These are phyloP conservation scores for Diogma glabrata DNA, from an alignment of 2,888 invertebrate genomes.

Conservation along the genomic window DNA sequence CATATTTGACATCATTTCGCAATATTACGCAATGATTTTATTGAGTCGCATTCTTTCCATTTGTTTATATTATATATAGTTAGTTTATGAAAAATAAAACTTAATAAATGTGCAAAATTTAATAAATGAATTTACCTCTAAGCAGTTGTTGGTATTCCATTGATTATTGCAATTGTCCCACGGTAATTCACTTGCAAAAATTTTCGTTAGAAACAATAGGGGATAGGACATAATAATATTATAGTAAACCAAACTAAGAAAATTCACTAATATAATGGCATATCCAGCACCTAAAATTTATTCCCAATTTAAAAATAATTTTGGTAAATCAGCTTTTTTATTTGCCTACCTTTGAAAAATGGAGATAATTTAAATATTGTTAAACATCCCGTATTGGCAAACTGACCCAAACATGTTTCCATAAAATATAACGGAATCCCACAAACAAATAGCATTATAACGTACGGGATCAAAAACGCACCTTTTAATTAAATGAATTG, in stretches of 20 bases:
- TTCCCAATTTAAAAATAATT: too few relatives aligned
- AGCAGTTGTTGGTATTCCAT: constrained; percentile 73
- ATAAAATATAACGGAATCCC: constrained; percentile 81
- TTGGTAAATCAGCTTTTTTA: too few relatives aligned
- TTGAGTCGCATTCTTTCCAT: too few relatives aligned
- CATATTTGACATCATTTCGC: too few relatives aligned
- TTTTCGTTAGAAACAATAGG: constrained; percentile 61
- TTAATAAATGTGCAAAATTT: too few relatives aligned
- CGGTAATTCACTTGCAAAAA: constrained; percentile 53
- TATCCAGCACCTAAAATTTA: constrained; percentile 72
- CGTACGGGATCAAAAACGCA: constrained; percentile 79
- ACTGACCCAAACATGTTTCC: constrained; percentile 79
- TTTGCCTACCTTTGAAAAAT: constrained; percentile 73
- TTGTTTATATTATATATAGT: too few relatives aligned
- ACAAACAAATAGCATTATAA: constrained; percentile 66
- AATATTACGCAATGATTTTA: too few relatives aligned
- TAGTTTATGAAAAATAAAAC: too few relatives aligned
- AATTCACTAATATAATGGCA: constrained; percentile 67
- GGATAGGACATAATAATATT: constrained; percentile 79
- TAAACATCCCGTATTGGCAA: constrained; percentile 69
- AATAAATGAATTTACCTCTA: too few relatives aligned
- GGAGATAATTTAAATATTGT: constrained; percentile 71
- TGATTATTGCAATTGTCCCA: constrained; percentile 66
- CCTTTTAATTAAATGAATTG: too few relatives aligned
- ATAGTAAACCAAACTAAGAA: constrained; percentile 73